Conservation (phyloP, 2,113 vertebrate genomes). For the Acrocephalus arundinaceus region DNA sequence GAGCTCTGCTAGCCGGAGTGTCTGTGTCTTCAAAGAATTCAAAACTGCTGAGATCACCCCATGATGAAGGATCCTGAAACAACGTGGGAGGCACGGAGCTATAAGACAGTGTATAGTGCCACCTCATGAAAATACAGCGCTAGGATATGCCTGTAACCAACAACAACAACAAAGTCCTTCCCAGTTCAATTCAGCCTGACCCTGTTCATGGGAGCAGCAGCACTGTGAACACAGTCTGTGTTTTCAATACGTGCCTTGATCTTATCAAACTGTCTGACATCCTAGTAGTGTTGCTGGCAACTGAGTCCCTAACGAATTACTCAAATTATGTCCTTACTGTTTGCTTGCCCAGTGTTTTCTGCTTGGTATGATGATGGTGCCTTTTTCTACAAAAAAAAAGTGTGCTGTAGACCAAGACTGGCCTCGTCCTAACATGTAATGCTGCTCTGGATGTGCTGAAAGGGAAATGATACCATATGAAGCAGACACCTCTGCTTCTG, state of each 20-base stretch:
- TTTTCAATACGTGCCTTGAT: not conserved
- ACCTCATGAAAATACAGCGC: constrained; percentile 65
- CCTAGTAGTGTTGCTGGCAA: not conserved
- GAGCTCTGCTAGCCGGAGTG: constrained; percentile 73
- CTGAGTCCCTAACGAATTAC: not conserved
- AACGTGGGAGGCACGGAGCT: constrained; percentile 81
- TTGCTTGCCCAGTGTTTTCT: not conserved
- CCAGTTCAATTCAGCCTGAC: not conserved
- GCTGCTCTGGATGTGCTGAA: not conserved
- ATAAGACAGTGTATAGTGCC: constrained; percentile 74
- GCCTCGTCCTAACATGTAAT: not conserved
- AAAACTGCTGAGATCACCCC: constrained; percentile 82
- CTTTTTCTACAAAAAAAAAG: not conserved
- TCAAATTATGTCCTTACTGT: not conserved
- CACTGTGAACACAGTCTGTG: not conserved
- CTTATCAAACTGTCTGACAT: not conserved
- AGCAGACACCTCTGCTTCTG: not conserved
- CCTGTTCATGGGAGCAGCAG: not conserved
- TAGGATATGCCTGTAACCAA: constrained; percentile 44
- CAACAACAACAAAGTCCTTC: not conserved
- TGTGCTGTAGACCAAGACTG: not conserved
- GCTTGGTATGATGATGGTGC: not conserved
- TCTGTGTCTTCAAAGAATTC: constrained; percentile 81
- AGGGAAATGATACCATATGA: not conserved
- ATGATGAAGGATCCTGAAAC: constrained; percentile 88